These are phyloP conservation scores for Chrysolophus pictus DNA, from an alignment of 2,797 vertebrate species.

Conservation along the genomic window DNA sequence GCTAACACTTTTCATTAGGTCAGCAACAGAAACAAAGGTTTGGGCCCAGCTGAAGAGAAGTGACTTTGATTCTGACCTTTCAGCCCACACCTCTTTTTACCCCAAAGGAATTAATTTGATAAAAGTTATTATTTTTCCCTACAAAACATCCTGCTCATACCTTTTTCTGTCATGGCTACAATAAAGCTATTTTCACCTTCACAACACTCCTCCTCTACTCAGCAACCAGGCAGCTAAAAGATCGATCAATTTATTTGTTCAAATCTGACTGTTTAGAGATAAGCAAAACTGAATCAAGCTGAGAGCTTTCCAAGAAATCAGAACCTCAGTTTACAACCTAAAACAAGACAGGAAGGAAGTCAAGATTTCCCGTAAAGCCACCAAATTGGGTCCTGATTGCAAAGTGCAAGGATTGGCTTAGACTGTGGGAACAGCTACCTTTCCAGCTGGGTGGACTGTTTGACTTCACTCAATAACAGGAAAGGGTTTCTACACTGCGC, in stretches of 20 bases:
- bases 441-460: not conserved
- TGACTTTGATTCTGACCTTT: not conserved
- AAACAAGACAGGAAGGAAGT: not conserved
- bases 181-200: not conserved
- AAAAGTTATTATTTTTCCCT: constrained; percentile 2
- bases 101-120: not conserved
- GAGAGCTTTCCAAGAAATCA: not conserved
- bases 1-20: not conserved
- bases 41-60: not conserved
- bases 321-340: not conserved
- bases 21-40: not conserved
- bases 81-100: not conserved
- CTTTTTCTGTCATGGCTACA: not conserved
- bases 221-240: constrained; percentile 3
- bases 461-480: not conserved
- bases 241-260: not conserved
- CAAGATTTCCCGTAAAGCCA: not conserved
- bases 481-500: rapidly evolving
- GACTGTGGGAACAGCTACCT: not conserved
- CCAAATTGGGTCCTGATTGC: not conserved
- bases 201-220: not conserved
- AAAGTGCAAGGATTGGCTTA: not conserved
- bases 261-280: not conserved
- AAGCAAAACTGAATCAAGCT: not conserved
- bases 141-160: not conserved